Evolutionary conservation across 2,113 vertebrate species (phyloP), one percentile per base, ranked within the genome.

Genomic region (Scartelaos histophorus): DNA sequence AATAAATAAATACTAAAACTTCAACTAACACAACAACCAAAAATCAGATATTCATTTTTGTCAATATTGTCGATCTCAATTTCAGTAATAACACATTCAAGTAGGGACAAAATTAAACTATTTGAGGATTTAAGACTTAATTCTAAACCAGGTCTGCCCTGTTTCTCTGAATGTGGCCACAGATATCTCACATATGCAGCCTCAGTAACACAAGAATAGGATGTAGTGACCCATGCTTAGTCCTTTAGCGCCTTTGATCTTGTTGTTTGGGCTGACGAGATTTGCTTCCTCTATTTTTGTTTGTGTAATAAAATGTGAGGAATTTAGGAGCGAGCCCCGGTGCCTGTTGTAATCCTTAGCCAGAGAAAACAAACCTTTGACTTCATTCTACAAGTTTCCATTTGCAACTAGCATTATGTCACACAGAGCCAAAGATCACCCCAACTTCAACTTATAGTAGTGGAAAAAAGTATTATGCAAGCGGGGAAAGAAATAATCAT

Each of bases 371-470:
- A 82, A 80, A 80, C 64, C 34, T 84, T 84, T 87, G 77, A 74
- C 76, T 79, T 64, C 81, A 35, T 80, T 80, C 82, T 43, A 64
- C 43, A 74, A 82, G 69, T 88, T 87, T 85, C 87, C 87, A 87
- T 93, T 89, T 90, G 87, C 80, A 90, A 24, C 38, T 64, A 16
- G 74, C 85, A 83, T 89, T 84, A 90, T 72, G 74, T 83, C 79
- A 58, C 69, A 15, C 34, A 34, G 25, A 6, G 15, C 24, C 56
- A 58, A 61, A 61, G 25, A 15, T 61, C 58, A 34, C 58, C 58
- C 29, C 24, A 38, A 43, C 19, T 64, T 64, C 19, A 64, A 4
- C 29, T 34, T 15, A 60, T 3, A 29, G 25, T 7, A 19, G 60
- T 64, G 60, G 24, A 60, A 17, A 15, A 13, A 13, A 4, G 16